These are phyloP conservation scores for Timema cristinae DNA, from an alignment of 2,888 invertebrate species.

Conservation along the genomic window DNA sequence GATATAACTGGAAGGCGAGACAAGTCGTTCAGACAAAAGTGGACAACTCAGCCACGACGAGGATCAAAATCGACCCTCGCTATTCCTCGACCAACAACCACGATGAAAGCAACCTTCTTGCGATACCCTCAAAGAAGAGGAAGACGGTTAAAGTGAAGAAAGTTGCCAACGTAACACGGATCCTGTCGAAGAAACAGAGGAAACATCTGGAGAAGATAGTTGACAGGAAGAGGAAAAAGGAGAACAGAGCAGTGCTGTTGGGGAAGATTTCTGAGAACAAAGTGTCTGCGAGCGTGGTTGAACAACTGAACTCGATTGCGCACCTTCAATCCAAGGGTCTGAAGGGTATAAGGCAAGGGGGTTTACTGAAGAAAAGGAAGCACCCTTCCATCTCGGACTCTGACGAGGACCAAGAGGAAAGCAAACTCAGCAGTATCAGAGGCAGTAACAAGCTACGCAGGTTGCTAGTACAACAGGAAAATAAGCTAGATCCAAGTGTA, in stretches of 20 bases:
- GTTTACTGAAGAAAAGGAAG: conserved; percentile 41
- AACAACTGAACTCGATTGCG: conserved; percentile 67
- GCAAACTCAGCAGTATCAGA: conserved; percentile 44
- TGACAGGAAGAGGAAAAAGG: conserved; percentile 84
- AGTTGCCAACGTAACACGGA: conserved; percentile 54
- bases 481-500: conserved; percentile 59
- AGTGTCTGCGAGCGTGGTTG: neutral
- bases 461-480: conserved; percentile 15
- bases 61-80: conserved; percentile 65
- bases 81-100: conserved; percentile 53
- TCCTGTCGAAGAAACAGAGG: conserved; percentile 82
- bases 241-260: conserved; percentile 60
- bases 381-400: conserved; percentile 39
- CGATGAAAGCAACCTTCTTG: conserved; percentile 74
- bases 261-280: neutral
- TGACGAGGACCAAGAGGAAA: conserved; percentile 28
- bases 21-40: conserved; percentile 64
- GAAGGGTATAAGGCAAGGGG: conserved; percentile 52
- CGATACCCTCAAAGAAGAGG: conserved; percentile 77
- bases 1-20: conserved; percentile 72
- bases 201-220: conserved; percentile 83
- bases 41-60: conserved; percentile 63
- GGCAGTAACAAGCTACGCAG: conserved; percentile 57
- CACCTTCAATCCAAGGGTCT: conserved; percentile 80
- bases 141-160: conserved; percentile 64